These are phyloP conservation scores for Clarias magur DNA, from an alignment of 2,113 vertebrate genomes.

Conservation along the genomic window DNA sequence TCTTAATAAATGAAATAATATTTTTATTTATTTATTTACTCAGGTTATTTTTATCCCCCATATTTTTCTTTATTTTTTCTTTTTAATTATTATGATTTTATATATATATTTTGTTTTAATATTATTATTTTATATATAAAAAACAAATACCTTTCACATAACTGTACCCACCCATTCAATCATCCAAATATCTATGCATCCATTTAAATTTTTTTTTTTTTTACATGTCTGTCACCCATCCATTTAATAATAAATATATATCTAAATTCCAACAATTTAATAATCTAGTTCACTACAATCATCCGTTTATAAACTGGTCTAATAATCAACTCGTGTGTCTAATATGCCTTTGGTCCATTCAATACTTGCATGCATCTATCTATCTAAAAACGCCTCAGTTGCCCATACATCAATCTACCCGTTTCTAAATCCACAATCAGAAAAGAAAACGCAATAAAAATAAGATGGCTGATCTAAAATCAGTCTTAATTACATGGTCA, in stretches of 20 bases:
- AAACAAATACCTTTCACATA: too few species aligned
- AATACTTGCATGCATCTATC: not conserved
- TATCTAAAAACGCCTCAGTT: not conserved
- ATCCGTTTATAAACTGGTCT: not conserved
- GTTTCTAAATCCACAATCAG: not conserved
- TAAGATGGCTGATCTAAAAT: not conserved
- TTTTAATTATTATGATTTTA: too few species aligned
- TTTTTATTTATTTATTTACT: too few species aligned
- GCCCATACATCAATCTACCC: not conserved
- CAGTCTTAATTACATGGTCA: not conserved
- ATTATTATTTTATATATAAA: too few species aligned
- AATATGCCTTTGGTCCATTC: not conserved
- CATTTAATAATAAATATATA: not conserved
- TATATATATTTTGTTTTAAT: too few species aligned
- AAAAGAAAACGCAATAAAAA: not conserved
- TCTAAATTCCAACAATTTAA: not conserved
- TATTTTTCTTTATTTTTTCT: too few species aligned
- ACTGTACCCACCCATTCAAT: not conserved
- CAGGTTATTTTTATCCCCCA: too few species aligned
- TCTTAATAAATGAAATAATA: too few species aligned
- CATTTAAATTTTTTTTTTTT: too few species aligned
- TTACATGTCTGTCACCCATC: not conserved
- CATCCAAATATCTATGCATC: not conserved
- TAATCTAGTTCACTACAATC: not conserved
- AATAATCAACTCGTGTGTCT: not conserved